These are phyloP conservation scores for Strigamia crassipes DNA, from an alignment of 2,888 invertebrate genomes.

Conservation along the genomic window DNA sequence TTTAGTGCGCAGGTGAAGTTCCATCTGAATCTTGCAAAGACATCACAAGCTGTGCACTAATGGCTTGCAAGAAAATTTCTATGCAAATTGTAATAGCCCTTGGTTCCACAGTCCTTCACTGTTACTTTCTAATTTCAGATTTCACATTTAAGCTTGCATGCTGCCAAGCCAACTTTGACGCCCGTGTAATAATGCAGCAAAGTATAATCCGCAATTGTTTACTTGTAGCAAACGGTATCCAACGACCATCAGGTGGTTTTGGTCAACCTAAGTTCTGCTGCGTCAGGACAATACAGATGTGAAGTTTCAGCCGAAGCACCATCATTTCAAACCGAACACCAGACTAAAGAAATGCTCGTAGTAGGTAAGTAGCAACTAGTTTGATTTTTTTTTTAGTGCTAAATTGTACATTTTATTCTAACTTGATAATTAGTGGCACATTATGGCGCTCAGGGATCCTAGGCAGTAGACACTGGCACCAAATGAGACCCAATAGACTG, in stretches of 20 bases:
- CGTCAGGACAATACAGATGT: slow-evolving; percentile 37
- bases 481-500: too few species aligned
- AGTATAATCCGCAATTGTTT: background rate
- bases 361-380: slow-evolving; percentile 20
- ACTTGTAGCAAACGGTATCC: background rate
- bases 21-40: slow-evolving; percentile 30
- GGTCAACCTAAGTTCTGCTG: background rate
- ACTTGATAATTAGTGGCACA: too few species aligned
- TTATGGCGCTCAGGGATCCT: too few species aligned
- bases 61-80: slow-evolving; percentile 35
- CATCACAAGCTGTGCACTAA: slow-evolving; percentile 34
- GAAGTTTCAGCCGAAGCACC: slow-evolving; percentile 44
- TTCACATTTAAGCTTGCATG: background rate
- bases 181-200: slow-evolving; percentile 13
- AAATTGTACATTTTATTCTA: background rate
- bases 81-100: slow-evolving; percentile 18
- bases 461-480: too few species aligned
- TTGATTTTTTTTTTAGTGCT: background rate
- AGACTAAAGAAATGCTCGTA: slow-evolving; percentile 42
- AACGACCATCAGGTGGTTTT: slow-evolving; percentile 33
- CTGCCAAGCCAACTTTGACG: background rate
- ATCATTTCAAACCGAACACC: slow-evolving; percentile 26
- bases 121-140: background rate
- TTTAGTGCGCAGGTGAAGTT: slow-evolving; percentile 17
- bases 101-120: background rate